phyloP scores from a whole-genome alignment of 2,888 invertebrate genomes.

The Lacanobia oleracea region DNA sequence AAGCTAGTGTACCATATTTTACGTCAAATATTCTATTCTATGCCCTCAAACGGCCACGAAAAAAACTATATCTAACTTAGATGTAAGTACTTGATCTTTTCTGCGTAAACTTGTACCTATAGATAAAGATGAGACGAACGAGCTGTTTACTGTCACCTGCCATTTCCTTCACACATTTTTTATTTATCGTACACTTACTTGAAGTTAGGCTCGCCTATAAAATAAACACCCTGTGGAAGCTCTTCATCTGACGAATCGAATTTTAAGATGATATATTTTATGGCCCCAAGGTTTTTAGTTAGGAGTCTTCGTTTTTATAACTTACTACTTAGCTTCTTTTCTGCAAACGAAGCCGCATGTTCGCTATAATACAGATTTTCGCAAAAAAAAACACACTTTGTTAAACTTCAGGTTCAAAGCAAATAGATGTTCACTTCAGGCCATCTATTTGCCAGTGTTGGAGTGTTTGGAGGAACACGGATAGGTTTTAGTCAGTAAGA shows the following conservation, averaged over 20 bases:
- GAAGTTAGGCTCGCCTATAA: slow-evolving; percentile 34
- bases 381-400: too few relatives aligned
- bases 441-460: too few relatives aligned
- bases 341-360: too few relatives aligned
- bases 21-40: neutral
- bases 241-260: slow-evolving; percentile 42
- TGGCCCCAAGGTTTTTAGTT: slow-evolving; percentile 28
- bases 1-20: too few relatives aligned
- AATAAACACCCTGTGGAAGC: slow-evolving; percentile 50
- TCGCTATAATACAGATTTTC: too few relatives aligned
- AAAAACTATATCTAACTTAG: neutral
- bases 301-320: slow-evolving; percentile 19
- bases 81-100: neutral
- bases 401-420: too few relatives aligned
- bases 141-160: slow-evolving; percentile 28
- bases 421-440: too few relatives aligned
- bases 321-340: too few relatives aligned
- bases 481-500: too few relatives aligned
- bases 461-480: too few relatives aligned
- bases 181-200: slow-evolving; percentile 23
- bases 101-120: neutral
- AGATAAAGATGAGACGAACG: neutral
- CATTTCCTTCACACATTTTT: slow-evolving; percentile 16
- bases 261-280: slow-evolving; percentile 53
- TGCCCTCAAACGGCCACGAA: neutral